Conservation (phyloP, 2,113 vertebrate species). For the Ammodytes marinus region DNA sequence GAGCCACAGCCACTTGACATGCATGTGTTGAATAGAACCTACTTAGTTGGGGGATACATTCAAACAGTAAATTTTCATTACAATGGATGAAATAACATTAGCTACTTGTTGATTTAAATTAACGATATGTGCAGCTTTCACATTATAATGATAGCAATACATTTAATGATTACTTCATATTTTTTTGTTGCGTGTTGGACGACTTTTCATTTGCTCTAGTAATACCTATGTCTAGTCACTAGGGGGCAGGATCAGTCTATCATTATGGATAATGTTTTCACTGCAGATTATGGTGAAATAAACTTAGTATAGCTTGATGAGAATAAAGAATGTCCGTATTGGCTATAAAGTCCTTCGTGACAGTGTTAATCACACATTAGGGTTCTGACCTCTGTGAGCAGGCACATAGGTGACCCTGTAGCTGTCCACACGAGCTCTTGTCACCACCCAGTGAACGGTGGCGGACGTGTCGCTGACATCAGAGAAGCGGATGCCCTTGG, state of each 20-base stretch:
- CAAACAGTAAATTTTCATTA: neutral
- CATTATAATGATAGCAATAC: neutral
- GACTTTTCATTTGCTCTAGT: neutral
- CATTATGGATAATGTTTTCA: neutral
- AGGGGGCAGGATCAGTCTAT: constrained; percentile 70
- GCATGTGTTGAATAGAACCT: neutral
- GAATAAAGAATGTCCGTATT: neutral
- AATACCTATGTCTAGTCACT: constrained; percentile 25
- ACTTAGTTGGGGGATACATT: neutral
- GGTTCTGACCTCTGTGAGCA: constrained; percentile 88
- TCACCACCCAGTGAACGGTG: constrained; percentile 90
- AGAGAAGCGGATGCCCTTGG: constrained; percentile 91
- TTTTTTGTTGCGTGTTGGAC: neutral
- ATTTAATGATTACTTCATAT: neutral
- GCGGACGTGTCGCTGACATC: constrained; percentile 93
- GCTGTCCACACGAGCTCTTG: constrained; percentile 87
- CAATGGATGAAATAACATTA: neutral
- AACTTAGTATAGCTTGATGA: neutral
- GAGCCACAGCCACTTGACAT: neutral
- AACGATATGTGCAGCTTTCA: neutral
- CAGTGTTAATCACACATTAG: too few relatives aligned
- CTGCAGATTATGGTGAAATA: neutral
- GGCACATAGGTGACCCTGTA: constrained; percentile 91
- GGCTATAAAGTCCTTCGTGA: neutral
- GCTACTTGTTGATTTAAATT: neutral